A percentile compares a stretch with the other conserved stretches of the same genome.
Conservation (phyloP, 2,888 invertebrate species). For the Himalopsyche anomala region DNA sequence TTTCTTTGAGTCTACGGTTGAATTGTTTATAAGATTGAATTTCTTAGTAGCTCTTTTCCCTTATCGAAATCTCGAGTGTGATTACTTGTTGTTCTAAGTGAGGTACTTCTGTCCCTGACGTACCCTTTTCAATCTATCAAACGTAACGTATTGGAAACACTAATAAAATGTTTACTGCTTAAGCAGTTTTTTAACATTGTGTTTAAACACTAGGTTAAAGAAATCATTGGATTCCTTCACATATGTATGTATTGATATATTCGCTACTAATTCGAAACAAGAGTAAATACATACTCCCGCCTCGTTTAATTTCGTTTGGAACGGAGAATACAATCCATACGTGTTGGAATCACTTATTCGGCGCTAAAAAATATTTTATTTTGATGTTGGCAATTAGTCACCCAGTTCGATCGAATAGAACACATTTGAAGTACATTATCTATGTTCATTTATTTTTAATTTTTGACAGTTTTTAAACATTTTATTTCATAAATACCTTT, state of each 20-base stretch:
- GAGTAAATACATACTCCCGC: background rate
- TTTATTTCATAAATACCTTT: too few species aligned
- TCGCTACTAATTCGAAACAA: background rate
- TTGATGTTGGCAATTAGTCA: background rate
- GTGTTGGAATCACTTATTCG: background rate
- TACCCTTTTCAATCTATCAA: conserved; percentile 11
- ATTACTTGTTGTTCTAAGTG: conserved; percentile 16
- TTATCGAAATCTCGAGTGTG: conserved; percentile 24
- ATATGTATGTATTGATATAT: background rate
- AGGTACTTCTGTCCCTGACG: background rate
- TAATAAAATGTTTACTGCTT: background rate
- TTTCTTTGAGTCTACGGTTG: background rate
- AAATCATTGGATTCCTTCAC: background rate
- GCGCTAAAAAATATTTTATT: background rate
- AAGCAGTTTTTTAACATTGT: too few species aligned
- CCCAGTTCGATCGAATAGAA: too few species aligned
- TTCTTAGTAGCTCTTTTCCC: background rate
- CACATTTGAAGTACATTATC: too few species aligned
- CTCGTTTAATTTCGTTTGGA: background rate
- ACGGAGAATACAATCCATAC: background rate
- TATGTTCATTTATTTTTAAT: too few species aligned
- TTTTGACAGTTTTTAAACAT: too few species aligned
- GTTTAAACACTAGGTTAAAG: background rate
- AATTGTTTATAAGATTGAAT: conserved; percentile 14
- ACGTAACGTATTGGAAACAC: conserved; percentile 8